Base-by-base conservation (phyloP, 2,797 vertebrate species). In the Tokudaia tokunoshimensis region DNA sequence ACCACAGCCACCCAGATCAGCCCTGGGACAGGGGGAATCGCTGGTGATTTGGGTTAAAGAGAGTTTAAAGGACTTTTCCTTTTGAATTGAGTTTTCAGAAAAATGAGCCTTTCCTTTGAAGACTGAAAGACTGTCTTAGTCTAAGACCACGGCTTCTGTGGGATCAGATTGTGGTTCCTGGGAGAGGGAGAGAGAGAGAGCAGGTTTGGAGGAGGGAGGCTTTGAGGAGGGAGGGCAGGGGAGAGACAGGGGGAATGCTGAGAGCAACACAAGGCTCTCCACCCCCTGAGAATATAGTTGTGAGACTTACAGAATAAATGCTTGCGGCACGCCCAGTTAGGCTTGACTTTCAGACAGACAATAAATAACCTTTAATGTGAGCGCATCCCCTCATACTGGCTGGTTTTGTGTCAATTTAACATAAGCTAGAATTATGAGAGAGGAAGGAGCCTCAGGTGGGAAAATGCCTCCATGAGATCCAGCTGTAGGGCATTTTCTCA, bases 1-100 rank as follows among this genome's bases (percentile, higher is more conserved):
- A 41, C 74, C 11, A 0, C 0, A 22, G 44, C 50, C 75, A 55
- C 82, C 85, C 78, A 94, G 82, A 65, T 91, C 24, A 8, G 9
- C 3, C 8, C 3, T 14, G 17, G 7, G 6, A 3, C n/a, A 1
- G 14, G 47, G 47, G 50, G 44, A 5, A 24, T 1, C 14, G 1
- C 82, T 44, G 7, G 29, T 0, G 4, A 41, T 57, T 80, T 24
- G 57, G 44, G 26, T 63, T 72, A 44, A 93, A 82, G 59, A 78
- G 13, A 3, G 37, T 59, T 83, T 91, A 41, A 59, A 59, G 75
- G 52, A 59, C 52, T 52, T 87, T 92, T 91, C n/a, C 26, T 47
- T 87, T 87, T 87, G 4, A 37, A 74, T 78, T 13, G 83, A 50
- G 47, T 70, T 97, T 74, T 83, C 55, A 20, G 12, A 5, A 72